These are phyloP conservation scores for Lepetodrilus schrolli DNA, from an alignment of 2,888 invertebrate species.

Conservation along the genomic window DNA sequence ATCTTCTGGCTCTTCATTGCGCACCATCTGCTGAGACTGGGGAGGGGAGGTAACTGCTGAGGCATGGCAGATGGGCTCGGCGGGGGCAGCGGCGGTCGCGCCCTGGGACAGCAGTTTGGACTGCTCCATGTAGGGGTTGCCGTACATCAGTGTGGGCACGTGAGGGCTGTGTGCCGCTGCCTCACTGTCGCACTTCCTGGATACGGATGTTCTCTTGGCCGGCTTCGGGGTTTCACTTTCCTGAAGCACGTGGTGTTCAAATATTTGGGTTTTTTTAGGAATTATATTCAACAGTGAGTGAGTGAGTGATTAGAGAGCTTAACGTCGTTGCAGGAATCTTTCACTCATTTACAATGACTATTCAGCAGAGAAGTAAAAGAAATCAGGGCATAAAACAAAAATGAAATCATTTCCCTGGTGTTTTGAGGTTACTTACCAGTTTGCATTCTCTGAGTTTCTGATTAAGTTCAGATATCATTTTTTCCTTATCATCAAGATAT, in stretches of 20 bases:
- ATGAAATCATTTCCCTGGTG: no score
- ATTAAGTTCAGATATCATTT: slow-evolving; percentile 52
- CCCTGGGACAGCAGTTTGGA: background rate
- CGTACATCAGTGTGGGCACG: slow-evolving; percentile 36
- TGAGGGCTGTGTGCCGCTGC: slow-evolving; percentile 35
- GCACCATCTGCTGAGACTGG: background rate
- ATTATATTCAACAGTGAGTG: no score
- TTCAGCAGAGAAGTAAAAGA: background rate
- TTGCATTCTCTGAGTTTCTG: slow-evolving; percentile 45
- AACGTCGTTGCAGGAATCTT: background rate
- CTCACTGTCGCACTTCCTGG: slow-evolving; percentile 30
- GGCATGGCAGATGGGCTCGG: background rate
- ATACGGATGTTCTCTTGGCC: slow-evolving; percentile 16
- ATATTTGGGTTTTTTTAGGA: no score
- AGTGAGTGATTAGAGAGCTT: background rate
- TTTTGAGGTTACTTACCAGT: slow-evolving; percentile 19
- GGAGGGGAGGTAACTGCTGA: background rate
- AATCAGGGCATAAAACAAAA: background rate
- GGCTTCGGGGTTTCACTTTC: slow-evolving; percentile 4
- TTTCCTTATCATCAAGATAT: slow-evolving; percentile 53
- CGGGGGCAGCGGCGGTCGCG: background rate
- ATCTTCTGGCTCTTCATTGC: background rate
- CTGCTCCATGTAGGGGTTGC: slow-evolving; percentile 35
- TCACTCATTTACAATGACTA: background rate
- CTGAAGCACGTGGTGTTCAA: background rate